A percentile compares a stretch with the other conserved stretches of the same genome.
These are phyloP conservation scores for Heliothis peltigera DNA, from an alignment of 2,888 invertebrate genomes.

Conservation along the genomic window DNA sequence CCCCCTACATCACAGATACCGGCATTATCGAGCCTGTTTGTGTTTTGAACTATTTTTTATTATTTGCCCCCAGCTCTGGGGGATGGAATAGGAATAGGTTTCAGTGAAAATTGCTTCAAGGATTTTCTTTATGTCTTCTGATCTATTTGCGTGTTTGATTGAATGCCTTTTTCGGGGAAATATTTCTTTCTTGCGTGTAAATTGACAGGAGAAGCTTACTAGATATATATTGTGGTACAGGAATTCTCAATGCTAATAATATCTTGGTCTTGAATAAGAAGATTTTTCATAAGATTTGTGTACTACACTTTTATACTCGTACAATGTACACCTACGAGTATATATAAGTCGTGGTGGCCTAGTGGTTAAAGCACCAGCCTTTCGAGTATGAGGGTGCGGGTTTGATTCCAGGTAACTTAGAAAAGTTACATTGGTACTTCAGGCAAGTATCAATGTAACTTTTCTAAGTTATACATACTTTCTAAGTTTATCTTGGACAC, in stretches of 20 bases:
- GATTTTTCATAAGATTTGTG: too few species aligned
- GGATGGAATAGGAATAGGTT: slow-evolving; percentile 31
- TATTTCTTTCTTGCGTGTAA: not conserved
- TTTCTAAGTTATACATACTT: too few species aligned
- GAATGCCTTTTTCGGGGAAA: not conserved
- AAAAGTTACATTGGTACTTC: too few species aligned
- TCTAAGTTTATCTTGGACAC: too few species aligned
- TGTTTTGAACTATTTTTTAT: slow-evolving; percentile 48
- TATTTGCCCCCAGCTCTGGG: slow-evolving; percentile 34
- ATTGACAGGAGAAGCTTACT: not conserved
- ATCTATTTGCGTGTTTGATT: not conserved
- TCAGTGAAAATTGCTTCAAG: slow-evolving; percentile 14
- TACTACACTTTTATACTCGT: too few species aligned
- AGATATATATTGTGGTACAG: not conserved
- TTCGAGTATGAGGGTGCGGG: too few species aligned
- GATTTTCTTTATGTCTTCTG: slow-evolving; percentile 1
- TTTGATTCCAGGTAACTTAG: too few species aligned
- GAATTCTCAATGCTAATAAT: not conserved
- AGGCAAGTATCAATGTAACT: too few species aligned
- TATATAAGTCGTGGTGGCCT: too few species aligned
- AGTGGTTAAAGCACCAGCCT: too few species aligned
- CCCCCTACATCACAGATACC: slow-evolving; percentile 37
- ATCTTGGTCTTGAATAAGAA: too few species aligned
- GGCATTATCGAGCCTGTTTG: slow-evolving; percentile 47
- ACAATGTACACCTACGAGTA: too few species aligned